Percentiles rank a stretch among this genome's conserved stretches.
Evolutionary conservation across 2,797 vertebrate genomes (phyloP).

Genomic region (Hydrolagus colliei): DNA sequence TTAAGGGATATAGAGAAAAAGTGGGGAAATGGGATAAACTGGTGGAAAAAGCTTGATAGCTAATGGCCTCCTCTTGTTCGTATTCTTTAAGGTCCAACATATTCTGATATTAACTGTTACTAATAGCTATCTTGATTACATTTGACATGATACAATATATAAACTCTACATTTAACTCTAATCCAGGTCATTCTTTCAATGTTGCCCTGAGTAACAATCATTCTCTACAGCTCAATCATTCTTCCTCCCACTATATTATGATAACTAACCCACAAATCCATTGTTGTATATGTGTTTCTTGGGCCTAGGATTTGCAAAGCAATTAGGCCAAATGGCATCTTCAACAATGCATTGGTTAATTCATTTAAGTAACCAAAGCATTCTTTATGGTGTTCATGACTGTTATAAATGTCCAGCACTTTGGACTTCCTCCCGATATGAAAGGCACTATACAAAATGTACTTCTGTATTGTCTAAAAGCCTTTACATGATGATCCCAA

Average conservation of each 20-base stretch:
- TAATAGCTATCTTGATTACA: no score
- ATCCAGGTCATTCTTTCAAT: background rate
- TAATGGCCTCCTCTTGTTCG: no score
- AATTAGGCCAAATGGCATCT: background rate
- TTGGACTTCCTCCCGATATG: no score
- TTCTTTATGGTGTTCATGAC: no score
- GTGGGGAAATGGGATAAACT: no score
- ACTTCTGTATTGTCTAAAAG: background rate
- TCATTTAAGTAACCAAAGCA: background rate
- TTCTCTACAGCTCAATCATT: background rate
- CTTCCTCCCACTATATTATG: background rate
- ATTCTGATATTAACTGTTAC: no score
- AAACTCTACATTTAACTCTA: background rate
- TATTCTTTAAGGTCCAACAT: no score
- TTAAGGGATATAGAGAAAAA: no score
- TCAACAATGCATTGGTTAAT: background rate
- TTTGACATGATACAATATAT: no score
- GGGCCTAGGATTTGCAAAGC: background rate
- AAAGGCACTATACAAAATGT: no score
- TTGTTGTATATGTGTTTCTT: background rate
- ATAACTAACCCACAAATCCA: background rate
- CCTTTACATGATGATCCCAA: background rate
- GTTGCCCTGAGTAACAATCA: background rate
- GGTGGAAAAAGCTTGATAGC: no score
- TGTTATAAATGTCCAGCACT: no score